Evolutionary conservation across 2,113 vertebrate species (phyloP).

Genomic region (Strix aluco): DNA sequence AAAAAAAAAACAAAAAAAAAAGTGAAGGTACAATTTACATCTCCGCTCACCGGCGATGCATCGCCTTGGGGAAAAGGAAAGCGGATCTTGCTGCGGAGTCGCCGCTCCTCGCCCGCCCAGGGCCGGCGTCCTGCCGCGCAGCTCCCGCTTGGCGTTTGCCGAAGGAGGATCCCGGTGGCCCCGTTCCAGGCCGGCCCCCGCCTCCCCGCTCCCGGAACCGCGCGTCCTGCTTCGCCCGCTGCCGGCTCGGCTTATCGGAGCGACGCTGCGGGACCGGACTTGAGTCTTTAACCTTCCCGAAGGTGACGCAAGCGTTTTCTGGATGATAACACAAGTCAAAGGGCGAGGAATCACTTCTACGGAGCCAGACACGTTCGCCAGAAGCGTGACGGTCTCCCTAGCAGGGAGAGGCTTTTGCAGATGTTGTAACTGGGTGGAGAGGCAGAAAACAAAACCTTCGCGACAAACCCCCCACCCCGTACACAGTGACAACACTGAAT

Average conservation of each 20-base stretch:
- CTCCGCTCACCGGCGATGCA: neutral
- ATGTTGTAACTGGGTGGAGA: accelerated
- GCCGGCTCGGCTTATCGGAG: neutral
- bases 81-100: neutral
- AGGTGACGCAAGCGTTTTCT: neutral
- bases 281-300: neutral
- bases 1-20: neutral
- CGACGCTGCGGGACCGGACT: neutral
- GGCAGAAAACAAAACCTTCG: neutral
- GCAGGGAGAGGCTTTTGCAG: neutral
- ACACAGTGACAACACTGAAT: neutral
- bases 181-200: slow-evolving; percentile 24
- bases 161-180: slow-evolving; percentile 66
- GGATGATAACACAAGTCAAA: neutral
- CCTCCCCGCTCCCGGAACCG: slow-evolving; percentile 54
- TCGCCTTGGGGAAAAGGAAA: slow-evolving; percentile 6
- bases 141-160: slow-evolving; percentile 45
- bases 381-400: neutral
- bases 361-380: neutral
- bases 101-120: neutral
- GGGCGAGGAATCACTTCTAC: neutral
- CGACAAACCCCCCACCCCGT: no score
- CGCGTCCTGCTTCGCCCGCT: slow-evolving; percentile 43
- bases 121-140: slow-evolving; percentile 9
- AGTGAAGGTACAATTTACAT: neutral